Conservation (phyloP, 2,113 vertebrate genomes). For the Chionis minor region DNA sequence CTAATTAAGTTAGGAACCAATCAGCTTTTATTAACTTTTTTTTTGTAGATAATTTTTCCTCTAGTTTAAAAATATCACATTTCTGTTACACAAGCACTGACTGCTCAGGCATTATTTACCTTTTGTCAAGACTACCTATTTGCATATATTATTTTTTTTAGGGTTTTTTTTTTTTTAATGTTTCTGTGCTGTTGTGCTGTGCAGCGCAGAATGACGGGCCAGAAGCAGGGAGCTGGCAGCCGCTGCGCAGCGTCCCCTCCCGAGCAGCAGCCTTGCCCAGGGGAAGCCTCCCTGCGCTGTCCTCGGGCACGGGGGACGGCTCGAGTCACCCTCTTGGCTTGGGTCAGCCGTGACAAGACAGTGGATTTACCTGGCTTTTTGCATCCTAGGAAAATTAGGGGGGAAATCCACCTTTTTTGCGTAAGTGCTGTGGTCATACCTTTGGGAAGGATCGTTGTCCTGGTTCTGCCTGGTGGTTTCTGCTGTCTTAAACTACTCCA, state of each 20-base stretch:
- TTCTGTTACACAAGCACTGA: background rate
- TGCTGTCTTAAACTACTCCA: too few species aligned
- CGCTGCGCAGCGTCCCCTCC: background rate
- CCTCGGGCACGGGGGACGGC: accelerated
- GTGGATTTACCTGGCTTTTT: background rate
- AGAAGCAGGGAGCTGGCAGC: background rate
- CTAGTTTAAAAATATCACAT: background rate
- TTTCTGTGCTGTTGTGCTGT: accelerated
- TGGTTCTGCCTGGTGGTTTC: background rate
- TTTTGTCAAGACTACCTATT: background rate
- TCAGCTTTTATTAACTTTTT: background rate
- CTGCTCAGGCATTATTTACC: background rate
- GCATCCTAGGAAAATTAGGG: accelerated
- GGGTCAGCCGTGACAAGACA: accelerated
- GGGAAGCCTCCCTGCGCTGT: accelerated
- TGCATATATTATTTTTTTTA: background rate
- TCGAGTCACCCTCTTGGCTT: accelerated
- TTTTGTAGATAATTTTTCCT: background rate
- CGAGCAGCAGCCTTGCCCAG: accelerated
- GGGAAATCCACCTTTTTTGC: background rate
- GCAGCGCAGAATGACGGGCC: accelerated
- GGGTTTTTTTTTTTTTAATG: background rate
- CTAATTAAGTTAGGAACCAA: slow-evolving; percentile 39
- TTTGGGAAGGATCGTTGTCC: background rate
- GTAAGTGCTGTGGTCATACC: too few species aligned